Conservation (phyloP, 2,113 vertebrate species). For the Odocoileus virginianus region DNA sequence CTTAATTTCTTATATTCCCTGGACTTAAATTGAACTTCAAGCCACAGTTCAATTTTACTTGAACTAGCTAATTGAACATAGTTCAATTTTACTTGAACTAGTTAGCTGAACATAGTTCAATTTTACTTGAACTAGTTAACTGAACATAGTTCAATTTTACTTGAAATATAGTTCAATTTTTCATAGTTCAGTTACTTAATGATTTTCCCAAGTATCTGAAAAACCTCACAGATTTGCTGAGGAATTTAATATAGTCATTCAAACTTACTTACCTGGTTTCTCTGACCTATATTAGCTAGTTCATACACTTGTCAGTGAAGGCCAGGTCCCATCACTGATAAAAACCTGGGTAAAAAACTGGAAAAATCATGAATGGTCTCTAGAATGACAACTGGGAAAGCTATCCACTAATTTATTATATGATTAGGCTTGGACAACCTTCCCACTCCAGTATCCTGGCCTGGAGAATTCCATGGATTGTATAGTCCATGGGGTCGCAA, state of each 20-base stretch:
- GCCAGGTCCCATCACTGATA: background rate
- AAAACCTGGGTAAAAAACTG: background rate
- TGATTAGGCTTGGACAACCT: background rate
- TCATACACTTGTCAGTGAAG: background rate
- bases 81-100: no score
- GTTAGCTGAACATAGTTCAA: no score
- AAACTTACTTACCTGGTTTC: background rate
- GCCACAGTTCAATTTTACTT: background rate
- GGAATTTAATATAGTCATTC: background rate
- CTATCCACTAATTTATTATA: background rate
- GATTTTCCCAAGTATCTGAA: background rate
- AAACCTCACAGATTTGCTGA: background rate
- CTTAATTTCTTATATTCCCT: background rate
- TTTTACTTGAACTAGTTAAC: no score
- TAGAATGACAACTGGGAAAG: background rate
- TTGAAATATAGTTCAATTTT: background rate
- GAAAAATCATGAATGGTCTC: background rate
- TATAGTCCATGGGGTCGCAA: background rate
- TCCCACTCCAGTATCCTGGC: background rate
- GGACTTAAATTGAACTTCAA: background rate
- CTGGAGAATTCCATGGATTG: background rate
- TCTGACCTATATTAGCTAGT: background rate
- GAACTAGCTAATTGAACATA: no score
- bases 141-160: background rate
- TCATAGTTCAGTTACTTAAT: background rate